Conservation (phyloP, 2,797 vertebrate genomes). For the Hipposideros larvatus region DNA sequence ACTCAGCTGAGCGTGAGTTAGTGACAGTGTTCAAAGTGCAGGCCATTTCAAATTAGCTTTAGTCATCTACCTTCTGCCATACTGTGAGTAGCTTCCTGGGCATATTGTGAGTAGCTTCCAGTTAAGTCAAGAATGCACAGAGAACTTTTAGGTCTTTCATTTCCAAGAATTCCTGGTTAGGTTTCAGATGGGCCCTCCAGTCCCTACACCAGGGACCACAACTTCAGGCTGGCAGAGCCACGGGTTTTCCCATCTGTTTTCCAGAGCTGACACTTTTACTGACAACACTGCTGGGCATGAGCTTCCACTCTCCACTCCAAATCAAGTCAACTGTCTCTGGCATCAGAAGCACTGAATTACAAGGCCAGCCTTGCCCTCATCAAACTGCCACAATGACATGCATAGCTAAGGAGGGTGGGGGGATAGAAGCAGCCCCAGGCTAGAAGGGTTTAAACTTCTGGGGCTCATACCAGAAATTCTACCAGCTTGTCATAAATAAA, state of each 20-base stretch:
- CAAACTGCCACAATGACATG: neutral
- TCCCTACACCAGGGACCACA: neutral
- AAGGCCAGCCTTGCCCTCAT: neutral
- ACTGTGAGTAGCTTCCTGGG: neutral
- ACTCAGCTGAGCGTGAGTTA: neutral
- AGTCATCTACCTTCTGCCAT: neutral
- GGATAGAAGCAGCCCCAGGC: rapidly evolving
- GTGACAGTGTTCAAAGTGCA: neutral
- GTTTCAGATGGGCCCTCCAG: neutral
- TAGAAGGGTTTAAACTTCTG: neutral
- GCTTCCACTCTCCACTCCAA: neutral
- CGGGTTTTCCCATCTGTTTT: neutral
- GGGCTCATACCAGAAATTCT: neutral
- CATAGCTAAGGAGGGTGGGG: neutral
- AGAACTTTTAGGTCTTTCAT: neutral
- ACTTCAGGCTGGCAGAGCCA: neutral
- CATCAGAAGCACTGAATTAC: neutral
- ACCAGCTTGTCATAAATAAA: neutral
- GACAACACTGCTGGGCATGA: neutral
- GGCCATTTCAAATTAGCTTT: neutral
- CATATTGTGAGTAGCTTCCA: neutral
- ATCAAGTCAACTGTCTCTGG: neutral
- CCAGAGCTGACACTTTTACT: neutral
- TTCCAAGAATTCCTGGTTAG: neutral
- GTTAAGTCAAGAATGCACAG: neutral